phyloP scores from a whole-genome alignment of 2,113 vertebrate species.

The Mola mola region DNA sequence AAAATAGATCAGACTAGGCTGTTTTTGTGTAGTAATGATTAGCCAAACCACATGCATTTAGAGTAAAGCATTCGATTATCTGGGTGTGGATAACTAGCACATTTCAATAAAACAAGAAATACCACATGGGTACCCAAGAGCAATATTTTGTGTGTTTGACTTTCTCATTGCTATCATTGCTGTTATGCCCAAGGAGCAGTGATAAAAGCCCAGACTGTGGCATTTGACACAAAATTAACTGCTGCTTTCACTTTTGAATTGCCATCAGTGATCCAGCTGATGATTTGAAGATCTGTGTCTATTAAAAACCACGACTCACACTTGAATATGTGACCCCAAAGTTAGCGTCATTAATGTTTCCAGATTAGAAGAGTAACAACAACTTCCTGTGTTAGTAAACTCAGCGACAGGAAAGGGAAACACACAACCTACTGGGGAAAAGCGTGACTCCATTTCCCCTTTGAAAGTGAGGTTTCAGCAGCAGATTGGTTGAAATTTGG shows the following conservation, averaged over 20 bases:
- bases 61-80: background rate
- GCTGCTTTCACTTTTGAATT: conserved; percentile 41
- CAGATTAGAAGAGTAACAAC: conserved; percentile 52
- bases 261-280: conserved; percentile 40
- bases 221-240: conserved; percentile 26
- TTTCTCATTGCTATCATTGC: background rate
- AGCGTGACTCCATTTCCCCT: conserved; percentile 32
- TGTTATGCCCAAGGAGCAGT: conserved; percentile 3
- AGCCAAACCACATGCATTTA: background rate
- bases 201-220: conserved; percentile 4
- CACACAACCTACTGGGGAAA: conserved; percentile 29
- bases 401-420: conserved; percentile 8
- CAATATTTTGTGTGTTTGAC: background rate
- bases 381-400: conserved; percentile 65
- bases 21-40: conserved; percentile 5
- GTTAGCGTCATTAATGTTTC: conserved; percentile 63
- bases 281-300: conserved; percentile 54
- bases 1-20: background rate
- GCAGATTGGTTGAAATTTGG: conserved; percentile 13
- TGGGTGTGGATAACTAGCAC: background rate
- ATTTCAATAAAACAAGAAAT: conserved; percentile 9
- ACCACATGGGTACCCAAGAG: background rate
- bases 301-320: conserved; percentile 48
- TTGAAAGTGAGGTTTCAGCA: conserved; percentile 15
- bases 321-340: conserved; percentile 31